Evolutionary conservation across 1,140 invertebrate species (phyloP).

Genomic region (Lordiphosa stackelbergi): DNA sequence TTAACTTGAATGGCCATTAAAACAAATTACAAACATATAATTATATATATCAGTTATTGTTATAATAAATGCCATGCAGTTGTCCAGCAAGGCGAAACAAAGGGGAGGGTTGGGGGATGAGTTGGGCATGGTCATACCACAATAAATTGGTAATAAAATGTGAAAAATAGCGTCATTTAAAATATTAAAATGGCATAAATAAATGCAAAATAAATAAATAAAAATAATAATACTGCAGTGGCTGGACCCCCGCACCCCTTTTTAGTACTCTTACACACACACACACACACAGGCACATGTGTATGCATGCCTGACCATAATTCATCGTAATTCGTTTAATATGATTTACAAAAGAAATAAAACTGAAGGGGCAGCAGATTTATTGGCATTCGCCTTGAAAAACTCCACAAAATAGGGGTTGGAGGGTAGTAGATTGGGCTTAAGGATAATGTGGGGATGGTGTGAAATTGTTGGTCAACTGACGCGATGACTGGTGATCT

Average conservation of each 20-base stretch:
- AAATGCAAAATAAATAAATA: conserved; percentile 72
- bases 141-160: conserved; percentile 74
- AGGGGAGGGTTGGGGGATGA: background rate
- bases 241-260: conserved; percentile 14
- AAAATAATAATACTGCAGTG: conserved; percentile 62
- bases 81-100: conserved; percentile 9
- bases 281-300: conserved; percentile 35
- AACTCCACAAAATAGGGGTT: background rate
- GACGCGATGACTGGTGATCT: conserved; percentile 25
- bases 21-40: conserved; percentile 59
- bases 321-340: conserved; percentile 69
- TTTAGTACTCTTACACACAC: background rate
- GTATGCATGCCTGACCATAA: conserved; percentile 48
- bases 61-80: conserved; percentile 47
- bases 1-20: conserved; percentile 54
- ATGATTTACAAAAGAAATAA: conserved; percentile 67
- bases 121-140: conserved; percentile 20
- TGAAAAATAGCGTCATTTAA: conserved; percentile 70
- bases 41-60: conserved; percentile 33
- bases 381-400: conserved; percentile 39
- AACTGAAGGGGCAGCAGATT: conserved; percentile 38
- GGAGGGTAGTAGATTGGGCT: background rate
- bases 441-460: conserved; percentile 20
- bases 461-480: conserved; percentile 41
- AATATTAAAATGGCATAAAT: conserved; percentile 70